These are phyloP conservation scores for Drosophila buzzatii DNA, from an alignment of 2,888 invertebrate genomes.

Conservation along the genomic window DNA sequence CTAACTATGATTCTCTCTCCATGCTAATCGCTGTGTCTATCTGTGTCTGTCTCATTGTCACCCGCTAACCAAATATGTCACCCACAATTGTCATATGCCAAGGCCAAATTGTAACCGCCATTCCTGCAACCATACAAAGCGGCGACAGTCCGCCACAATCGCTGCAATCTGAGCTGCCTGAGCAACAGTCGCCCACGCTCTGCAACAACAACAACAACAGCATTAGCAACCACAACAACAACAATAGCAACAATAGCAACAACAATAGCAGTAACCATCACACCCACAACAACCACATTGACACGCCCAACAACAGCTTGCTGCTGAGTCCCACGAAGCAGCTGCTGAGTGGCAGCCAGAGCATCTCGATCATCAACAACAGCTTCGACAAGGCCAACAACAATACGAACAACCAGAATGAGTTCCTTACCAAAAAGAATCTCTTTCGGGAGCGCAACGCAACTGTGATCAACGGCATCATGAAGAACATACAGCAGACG, in stretches of 20 bases:
- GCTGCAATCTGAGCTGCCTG: slow-evolving; percentile 61
- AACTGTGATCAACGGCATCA: slow-evolving; percentile 84
- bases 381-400: slow-evolving; percentile 76
- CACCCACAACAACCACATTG: slow-evolving; percentile 59
- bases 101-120: slow-evolving; percentile 85
- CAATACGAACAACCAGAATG: slow-evolving; percentile 70
- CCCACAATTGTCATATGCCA: slow-evolving; percentile 39
- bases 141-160: slow-evolving; percentile 83
- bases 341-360: slow-evolving; percentile 77
- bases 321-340: slow-evolving; percentile 80
- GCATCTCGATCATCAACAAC: slow-evolving; percentile 81
- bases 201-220: slow-evolving; percentile 55
- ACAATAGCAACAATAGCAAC: slow-evolving; percentile 44
- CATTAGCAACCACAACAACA: slow-evolving; percentile 38
- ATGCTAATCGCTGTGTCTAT: slow-evolving; percentile 65
- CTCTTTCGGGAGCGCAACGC: slow-evolving; percentile 83
- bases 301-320: slow-evolving; percentile 72
- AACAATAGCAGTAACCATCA: slow-evolving; percentile 58
- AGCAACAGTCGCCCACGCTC: slow-evolving; percentile 34
- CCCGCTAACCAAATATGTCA: slow-evolving; percentile 55
- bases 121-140: slow-evolving; percentile 84
- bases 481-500: slow-evolving; percentile 82
- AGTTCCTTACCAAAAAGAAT: slow-evolving; percentile 84
- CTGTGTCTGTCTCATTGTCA: slow-evolving; percentile 54
- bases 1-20: slow-evolving; percentile 71